These are phyloP conservation scores for Ursus arctos DNA, from an alignment of 2,113 vertebrate species.

Conservation along the genomic window DNA sequence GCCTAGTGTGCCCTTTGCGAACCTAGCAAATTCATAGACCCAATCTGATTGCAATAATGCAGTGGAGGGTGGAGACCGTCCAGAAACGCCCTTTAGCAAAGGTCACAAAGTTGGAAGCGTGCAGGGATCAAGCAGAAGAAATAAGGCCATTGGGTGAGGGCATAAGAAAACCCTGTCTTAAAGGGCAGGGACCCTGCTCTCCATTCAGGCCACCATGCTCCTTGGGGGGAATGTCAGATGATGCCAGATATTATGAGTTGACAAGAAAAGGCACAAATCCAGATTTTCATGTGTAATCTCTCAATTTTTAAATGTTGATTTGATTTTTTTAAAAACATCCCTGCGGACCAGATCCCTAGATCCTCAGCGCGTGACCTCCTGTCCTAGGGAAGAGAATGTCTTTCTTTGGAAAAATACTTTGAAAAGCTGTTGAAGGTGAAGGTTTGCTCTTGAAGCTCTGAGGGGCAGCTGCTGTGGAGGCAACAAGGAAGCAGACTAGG, in stretches of 20 bases:
- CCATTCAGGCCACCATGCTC: neutral
- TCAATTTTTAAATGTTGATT: constrained; percentile 13
- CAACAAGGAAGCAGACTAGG: neutral
- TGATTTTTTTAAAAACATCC: constrained; percentile 31
- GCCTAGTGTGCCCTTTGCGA: neutral
- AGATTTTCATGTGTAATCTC: neutral
- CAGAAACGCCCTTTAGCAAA: constrained; percentile 35
- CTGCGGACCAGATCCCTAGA: neutral
- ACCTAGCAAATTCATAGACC: neutral
- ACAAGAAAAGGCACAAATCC: neutral
- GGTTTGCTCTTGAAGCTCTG: neutral
- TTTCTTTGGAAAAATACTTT: constrained; percentile 32
- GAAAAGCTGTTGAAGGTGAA: constrained; percentile 7
- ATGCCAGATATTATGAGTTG: neutral
- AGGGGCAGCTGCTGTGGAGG: neutral
- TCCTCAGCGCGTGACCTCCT: neutral
- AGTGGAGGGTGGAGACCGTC: neutral
- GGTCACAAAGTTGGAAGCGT: neutral
- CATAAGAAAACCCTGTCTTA: neutral
- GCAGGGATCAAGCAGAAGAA: neutral
- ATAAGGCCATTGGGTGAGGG: neutral
- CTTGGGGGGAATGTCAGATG: neutral
- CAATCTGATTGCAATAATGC: neutral
- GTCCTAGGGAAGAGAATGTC: neutral
- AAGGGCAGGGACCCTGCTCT: neutral